phyloP scores from a whole-genome alignment of 2,888 invertebrate species.

The Drosophila longiperda region DNA sequence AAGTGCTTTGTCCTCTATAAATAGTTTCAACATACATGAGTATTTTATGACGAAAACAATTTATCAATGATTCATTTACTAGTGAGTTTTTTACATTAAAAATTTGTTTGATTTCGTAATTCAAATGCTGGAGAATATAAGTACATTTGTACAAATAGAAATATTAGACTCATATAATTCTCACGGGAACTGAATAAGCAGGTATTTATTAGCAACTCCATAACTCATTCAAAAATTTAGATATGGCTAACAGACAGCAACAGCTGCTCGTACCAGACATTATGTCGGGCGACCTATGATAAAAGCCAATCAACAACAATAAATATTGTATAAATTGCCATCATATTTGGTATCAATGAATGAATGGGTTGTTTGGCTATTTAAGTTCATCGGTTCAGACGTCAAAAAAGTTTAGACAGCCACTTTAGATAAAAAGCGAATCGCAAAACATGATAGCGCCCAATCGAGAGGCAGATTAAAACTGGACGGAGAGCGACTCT shows the following conservation, averaged over 20 bases:
- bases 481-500: too few relatives aligned
- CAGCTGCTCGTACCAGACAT: slow-evolving; percentile 30
- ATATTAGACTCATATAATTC: background rate
- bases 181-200: slow-evolving; percentile 2
- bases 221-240: slow-evolving; percentile 18
- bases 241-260: slow-evolving; percentile 13
- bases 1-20: background rate
- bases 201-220: slow-evolving; percentile 10
- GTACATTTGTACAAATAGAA: background rate
- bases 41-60: background rate
- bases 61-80: slow-evolving; percentile 11
- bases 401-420: slow-evolving; percentile 18
- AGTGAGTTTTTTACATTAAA: background rate
- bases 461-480: too few relatives aligned
- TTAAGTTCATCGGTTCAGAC: slow-evolving; percentile 12
- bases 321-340: slow-evolving; percentile 18
- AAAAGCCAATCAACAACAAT: slow-evolving; percentile 17
- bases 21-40: background rate
- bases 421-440: slow-evolving; percentile 12
- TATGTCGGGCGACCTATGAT: slow-evolving; percentile 27
- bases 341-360: slow-evolving; percentile 33
- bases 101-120: background rate
- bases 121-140: background rate
- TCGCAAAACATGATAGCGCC: slow-evolving; percentile 26
- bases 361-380: slow-evolving; percentile 19